Conservation (phyloP, 2,113 vertebrate species). For the Stomatorhinus ivindoensis region DNA sequence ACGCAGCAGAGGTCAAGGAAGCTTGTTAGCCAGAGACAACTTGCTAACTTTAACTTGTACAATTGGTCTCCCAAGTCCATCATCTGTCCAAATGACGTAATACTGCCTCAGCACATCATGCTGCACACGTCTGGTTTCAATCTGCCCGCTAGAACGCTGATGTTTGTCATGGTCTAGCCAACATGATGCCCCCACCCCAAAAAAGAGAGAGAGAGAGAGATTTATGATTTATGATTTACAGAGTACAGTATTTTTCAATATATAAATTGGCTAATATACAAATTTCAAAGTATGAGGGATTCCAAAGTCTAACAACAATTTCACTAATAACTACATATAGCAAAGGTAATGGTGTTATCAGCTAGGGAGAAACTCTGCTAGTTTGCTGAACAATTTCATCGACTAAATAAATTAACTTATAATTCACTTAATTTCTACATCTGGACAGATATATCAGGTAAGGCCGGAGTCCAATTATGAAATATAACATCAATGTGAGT, state of each 20-base stretch:
- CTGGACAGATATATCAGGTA: not conserved
- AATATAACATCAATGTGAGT: conserved; percentile 44
- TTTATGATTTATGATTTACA: conserved; percentile 25
- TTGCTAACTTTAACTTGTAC: not conserved
- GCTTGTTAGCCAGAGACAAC: conserved; percentile 14
- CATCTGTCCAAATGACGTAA: not conserved
- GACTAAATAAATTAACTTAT: conserved; percentile 5
- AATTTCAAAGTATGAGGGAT: conserved; percentile 57
- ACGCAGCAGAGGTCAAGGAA: conserved; percentile 12
- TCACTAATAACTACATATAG: conserved; percentile 66
- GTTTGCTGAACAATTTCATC: conserved; percentile 1
- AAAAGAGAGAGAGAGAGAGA: conserved; percentile 23
- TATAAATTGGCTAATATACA: conserved; percentile 61
- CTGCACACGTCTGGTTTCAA: not conserved
- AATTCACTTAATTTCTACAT: not conserved
- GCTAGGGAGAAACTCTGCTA: conserved; percentile 40
- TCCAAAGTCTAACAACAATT: conserved; percentile 60
- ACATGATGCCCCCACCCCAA: conserved; percentile 13
- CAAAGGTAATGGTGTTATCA: conserved; percentile 67
- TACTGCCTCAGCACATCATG: not conserved
- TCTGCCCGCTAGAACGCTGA: not conserved
- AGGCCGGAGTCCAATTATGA: not conserved
- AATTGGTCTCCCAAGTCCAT: not conserved
- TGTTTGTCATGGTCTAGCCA: not conserved
- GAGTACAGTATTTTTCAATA: conserved; percentile 50